Base-by-base conservation (phyloP, 1,140 invertebrate species). In the Coptotermes formosanus region DNA sequence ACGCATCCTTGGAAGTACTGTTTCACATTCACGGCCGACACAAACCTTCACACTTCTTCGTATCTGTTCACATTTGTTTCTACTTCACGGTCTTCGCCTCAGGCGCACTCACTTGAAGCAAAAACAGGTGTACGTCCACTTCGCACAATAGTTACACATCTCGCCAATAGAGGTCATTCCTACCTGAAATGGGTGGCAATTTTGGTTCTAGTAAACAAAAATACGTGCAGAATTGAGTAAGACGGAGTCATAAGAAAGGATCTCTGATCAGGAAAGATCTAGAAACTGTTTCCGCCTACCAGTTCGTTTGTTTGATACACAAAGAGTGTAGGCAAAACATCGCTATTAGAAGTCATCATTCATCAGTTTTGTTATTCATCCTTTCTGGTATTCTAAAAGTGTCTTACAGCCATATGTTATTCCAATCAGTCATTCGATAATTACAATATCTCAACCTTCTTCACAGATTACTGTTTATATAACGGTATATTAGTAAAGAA, bases 291-390 rank as follows among this genome's bases (percentile, higher is more conserved):
- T 83, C 16, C 43, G 21, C 30, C 83, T 25, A 48, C 21, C 30
- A 84, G 3, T 25, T 84, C 44, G 30, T 23, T 43, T 45, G 9
- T 48, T 82, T 14, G 45, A 44, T 48, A 83, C 82, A 83, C 82
- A 83, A 83, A 83, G 82, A 48, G 21, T 38, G 83, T 83, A 83
- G 23, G 32, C 2, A 84, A 84, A 84, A 59, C 52, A 23, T 59
- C 3, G 30, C 59, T n/a, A 84, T 48, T 45, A 59, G 25, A 14
- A 55, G 48, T 84, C n/a, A 25, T 48, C 48, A 48, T n/a, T 48
- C 55, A 48, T 25, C 44, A 83, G 21, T n/a, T 83, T 25, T 83
- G 11, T 44, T 43, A 14, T 82, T 43, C 83, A 12, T 30, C 64
- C 64, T 4, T 32, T 52, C n/a, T 52, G 9, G 2, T 45, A 30